Evolutionary conservation across 1,140 invertebrate genomes (phyloP), one percentile per base, ranked within the genome.

Genomic region (Papilio glaucus): DNA sequence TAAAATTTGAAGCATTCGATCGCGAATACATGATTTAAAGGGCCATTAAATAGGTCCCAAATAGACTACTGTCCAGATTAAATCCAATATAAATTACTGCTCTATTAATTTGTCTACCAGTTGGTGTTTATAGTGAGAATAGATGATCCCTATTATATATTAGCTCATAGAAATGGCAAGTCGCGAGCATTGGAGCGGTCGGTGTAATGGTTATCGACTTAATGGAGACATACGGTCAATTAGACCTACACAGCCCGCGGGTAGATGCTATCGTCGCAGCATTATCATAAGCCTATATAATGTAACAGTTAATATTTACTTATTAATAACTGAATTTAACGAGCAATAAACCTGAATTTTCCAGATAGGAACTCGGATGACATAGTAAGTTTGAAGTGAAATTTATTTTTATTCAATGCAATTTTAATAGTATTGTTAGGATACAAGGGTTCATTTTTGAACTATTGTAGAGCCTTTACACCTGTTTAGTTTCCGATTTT

Each of bases 51-150:
- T 74, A 71, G 42, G 57, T 65, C 68, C 73, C 73, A 41, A 74
- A 74, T 74, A 71, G 61, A 60, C 60, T 74, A 26, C 67, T 71
- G 68, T 71, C 73, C 18, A 72, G 69, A 71, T 75, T 71, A 71
- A 75, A 61, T 72, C 63, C 73, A n/a, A 37, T 21, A 75, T 65
- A 72, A 75, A 75, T 75, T 71, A 72, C 73, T 9, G 15, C 24
- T 41, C 73, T 70, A 75, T 75, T 75, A 75, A 75, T 72, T 42
- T 72, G 60, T 42, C 60, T 26, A 18, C 41, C 21, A 63, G 21
- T 60, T 29, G 12, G 53, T 63, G 60, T 72, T 63, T 63, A 72
- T 72, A 26, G 53, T 42, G 45, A 60, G 49, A 42, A 41, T 41
- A 24, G 38, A 67, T 67, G 63, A 45, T 49, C 21, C 65, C 24